Evolutionary conservation across 2,113 vertebrate genomes (phyloP), one percentile per base, ranked within the genome.

Genomic region (Thalassarche chlororhynchos): DNA sequence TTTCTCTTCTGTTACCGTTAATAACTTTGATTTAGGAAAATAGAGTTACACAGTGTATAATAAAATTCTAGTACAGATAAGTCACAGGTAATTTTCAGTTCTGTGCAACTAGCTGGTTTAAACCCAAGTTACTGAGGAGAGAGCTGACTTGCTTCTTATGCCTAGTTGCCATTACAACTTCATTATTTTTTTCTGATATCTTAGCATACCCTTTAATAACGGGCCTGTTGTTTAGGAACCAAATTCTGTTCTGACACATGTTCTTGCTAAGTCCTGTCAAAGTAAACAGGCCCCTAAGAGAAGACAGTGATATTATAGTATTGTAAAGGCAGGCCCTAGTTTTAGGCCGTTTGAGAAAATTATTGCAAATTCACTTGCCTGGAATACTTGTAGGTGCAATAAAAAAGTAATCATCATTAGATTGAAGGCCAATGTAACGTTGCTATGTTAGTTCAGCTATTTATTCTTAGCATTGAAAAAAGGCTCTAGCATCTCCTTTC

Each of bases 21-120:
- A 72, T 84, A 84, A 54, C 34, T 84, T 88, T 88, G 66, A 90
- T 84, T 94, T 88, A 88, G 66, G 62, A 88, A 94, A 93, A 58
- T 4, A 42, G 54, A 91, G 14, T 57, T 94, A 81, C 25, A 76
- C 5, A 14, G 17, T 60, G 14, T 68, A n/a, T 79, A 91, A 81
- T 91, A 82, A 84, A 92, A 85, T 77, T 61, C 34, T 46, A 58
- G 52, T 58, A 54, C 14, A 51, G 1, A 0, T 23, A 75, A 82
- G n/a, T 84, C 55, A 55, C 14, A 34, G 36, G 9, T 36, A 61
- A 21, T 89, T 94, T 87, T 93, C 38, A 65, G 24, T 75, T 96
- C 57, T 55, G 0, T 76, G 34, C 31, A 79, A 54, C 65, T 75
- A 61, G 47, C 11, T 81, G 20, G 14, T 75, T 68, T 94, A 82